These are phyloP conservation scores for Triplophysa rosa DNA, from an alignment of 2,113 vertebrate species.

Conservation along the genomic window DNA sequence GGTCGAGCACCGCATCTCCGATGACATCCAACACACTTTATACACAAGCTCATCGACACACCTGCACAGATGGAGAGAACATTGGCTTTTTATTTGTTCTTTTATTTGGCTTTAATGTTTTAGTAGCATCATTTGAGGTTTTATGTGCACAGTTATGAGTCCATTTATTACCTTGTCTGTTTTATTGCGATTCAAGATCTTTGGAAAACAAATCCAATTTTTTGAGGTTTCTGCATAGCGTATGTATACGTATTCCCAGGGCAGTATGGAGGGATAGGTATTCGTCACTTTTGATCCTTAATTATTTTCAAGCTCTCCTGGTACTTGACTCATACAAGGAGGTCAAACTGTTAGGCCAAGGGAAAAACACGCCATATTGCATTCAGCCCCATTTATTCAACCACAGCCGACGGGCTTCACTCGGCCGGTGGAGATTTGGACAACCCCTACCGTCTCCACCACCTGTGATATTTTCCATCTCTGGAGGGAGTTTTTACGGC, in stretches of 20 bases:
- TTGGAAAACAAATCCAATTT: too few species aligned
- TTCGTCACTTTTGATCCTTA: conserved; percentile 53
- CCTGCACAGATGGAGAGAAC: conserved; percentile 9
- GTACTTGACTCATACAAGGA: conserved; percentile 57
- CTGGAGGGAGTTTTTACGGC: conserved; percentile 52
- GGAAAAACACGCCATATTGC: conserved; percentile 59
- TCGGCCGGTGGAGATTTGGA: conserved; percentile 42
- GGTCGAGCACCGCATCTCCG: conserved; percentile 46
- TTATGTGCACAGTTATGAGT: too few species aligned
- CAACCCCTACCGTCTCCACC: conserved; percentile 51
- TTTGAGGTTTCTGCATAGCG: not conserved
- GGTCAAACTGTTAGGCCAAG: conserved; percentile 57
- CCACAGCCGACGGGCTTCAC: conserved; percentile 38
- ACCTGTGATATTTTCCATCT: conserved; percentile 59
- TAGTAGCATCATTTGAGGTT: too few species aligned
- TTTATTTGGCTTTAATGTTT: too few species aligned
- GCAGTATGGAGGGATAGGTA: not conserved
- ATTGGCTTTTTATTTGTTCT: not conserved
- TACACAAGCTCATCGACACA: conserved; percentile 1
- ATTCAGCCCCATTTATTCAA: conserved; percentile 35
- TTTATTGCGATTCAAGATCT: too few species aligned
- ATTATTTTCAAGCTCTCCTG: conserved; percentile 61
- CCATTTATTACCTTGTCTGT: too few species aligned
- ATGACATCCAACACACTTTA: conserved; percentile 19
- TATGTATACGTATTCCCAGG: not conserved